Percentiles rank a stretch among this genome's conserved stretches.
Evolutionary conservation across 2,797 vertebrate genomes (phyloP).

Genomic region (Knipowitschia caucasica): DNA sequence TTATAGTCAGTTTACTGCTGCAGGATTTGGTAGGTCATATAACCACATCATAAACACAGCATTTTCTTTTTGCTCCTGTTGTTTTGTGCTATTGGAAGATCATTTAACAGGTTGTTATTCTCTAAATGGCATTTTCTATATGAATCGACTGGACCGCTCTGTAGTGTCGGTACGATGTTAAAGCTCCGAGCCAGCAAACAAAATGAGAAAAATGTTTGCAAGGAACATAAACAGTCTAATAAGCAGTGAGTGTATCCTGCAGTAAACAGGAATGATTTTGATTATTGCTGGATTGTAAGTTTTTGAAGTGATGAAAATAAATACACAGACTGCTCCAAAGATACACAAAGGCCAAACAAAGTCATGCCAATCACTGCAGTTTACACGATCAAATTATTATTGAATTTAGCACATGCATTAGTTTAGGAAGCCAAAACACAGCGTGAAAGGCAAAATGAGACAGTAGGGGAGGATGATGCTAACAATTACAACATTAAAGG

Average conservation of each 20-base stretch:
- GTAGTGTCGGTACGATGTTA: conserved; percentile 13
- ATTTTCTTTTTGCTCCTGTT: conserved; percentile 56
- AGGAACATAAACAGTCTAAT: conserved; percentile 10
- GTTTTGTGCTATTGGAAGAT: conserved; percentile 48
- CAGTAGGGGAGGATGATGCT: too few species aligned
- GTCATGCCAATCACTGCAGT: conserved; percentile 27
- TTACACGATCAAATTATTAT: conserved; percentile 14
- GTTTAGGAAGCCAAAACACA: neutral
- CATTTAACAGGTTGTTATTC: conserved; percentile 23
- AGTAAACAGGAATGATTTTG: neutral
- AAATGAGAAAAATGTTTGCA: conserved; percentile 10
- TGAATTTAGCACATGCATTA: conserved; percentile 20
- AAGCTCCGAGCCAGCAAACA: conserved; percentile 1
- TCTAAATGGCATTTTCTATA: conserved; percentile 56
- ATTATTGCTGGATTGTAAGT: conserved; percentile 4
- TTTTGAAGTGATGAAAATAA: conserved; percentile 11
- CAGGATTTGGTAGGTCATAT: neutral
- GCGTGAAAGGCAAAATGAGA: too few species aligned
- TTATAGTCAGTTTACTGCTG: neutral
- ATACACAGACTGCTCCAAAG: conserved; percentile 18
- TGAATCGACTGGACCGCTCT: conserved; percentile 38
- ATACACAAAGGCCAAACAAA: conserved; percentile 26
- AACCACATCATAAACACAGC: conserved; percentile 21
- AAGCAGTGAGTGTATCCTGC: neutral
- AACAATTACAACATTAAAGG: too few species aligned